phyloP scores from a whole-genome alignment of 2,113 vertebrate genomes.

The Brachyhypopomus occidentalis region DNA sequence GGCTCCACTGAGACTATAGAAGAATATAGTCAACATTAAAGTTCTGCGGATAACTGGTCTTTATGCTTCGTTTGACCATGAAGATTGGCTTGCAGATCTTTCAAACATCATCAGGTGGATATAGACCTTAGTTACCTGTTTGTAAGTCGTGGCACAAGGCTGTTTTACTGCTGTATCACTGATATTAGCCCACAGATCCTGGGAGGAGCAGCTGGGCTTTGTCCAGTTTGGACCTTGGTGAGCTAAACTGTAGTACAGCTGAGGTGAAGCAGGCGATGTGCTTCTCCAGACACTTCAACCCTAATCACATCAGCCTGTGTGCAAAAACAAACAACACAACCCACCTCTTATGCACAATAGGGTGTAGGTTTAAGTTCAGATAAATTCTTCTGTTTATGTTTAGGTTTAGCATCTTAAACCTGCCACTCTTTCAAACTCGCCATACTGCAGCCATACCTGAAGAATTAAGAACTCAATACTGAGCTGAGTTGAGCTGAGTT shows the following conservation, averaged over 20 bases:
- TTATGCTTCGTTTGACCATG: neutral
- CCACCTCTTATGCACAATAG: neutral
- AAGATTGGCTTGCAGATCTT: neutral
- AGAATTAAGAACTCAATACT: slow-evolving; percentile 42
- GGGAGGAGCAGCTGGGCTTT: too few species aligned
- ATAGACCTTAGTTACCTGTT: neutral
- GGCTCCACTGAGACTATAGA: too few species aligned
- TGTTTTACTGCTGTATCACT: neutral
- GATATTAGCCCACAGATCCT: neutral
- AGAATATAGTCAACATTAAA: too few species aligned
- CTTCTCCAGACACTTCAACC: too few species aligned
- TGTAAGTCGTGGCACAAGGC: neutral
- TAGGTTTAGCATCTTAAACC: slow-evolving; percentile 20
- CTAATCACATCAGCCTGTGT: too few species aligned
- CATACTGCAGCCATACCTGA: slow-evolving; percentile 33
- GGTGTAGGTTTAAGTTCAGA: neutral
- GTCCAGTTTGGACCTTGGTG: too few species aligned
- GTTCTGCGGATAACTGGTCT: too few species aligned
- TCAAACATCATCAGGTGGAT: neutral
- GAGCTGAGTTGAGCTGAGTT: neutral
- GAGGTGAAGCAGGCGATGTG: too few species aligned
- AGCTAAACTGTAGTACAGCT: too few species aligned
- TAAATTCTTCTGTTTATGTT: slow-evolving; percentile 15
- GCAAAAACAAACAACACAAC: neutral
- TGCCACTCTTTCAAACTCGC: slow-evolving; percentile 41